These are phyloP conservation scores for Stenurella melanura DNA, from an alignment of 2,888 invertebrate species.

Conservation along the genomic window DNA sequence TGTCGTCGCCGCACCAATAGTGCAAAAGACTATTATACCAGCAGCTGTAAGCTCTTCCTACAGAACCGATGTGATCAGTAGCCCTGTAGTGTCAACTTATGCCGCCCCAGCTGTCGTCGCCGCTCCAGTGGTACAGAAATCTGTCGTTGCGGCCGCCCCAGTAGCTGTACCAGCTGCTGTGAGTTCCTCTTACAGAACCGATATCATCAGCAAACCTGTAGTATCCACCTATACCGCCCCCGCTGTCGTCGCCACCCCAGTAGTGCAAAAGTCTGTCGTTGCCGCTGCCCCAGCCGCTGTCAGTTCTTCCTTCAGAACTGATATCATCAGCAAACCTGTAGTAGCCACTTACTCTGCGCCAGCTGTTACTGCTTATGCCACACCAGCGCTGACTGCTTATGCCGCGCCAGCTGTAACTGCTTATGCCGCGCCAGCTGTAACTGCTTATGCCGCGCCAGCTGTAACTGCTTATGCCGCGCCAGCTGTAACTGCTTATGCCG, in stretches of 20 bases:
- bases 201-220: constrained; percentile 50
- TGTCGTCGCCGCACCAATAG: constrained; percentile 61
- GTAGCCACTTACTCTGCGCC: constrained; percentile 30
- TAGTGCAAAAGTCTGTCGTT: constrained; percentile 33
- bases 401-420: constrained; percentile 67
- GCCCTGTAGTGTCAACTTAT: constrained; percentile 51
- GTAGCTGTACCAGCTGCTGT: constrained; percentile 47
- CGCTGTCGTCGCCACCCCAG: constrained; percentile 44
- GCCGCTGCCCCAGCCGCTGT: constrained; percentile 49
- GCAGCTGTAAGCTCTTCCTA: constrained; percentile 46
- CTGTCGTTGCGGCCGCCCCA: constrained; percentile 32
- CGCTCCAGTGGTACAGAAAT: constrained; percentile 52
- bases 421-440: constrained; percentile 51
- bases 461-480: constrained; percentile 55
- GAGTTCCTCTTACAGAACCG: constrained; percentile 51
- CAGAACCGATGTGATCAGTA: constrained; percentile 49
- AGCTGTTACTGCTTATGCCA: constrained; percentile 6
- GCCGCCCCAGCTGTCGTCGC: constrained; percentile 34
- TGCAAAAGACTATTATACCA: constrained; percentile 67
- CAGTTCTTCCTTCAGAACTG: constrained; percentile 50
- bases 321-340: constrained; percentile 47
- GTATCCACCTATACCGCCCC: constrained; percentile 55
- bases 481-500: constrained; percentile 47
- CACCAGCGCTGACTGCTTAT: constrained; percentile 57
- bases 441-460: constrained; percentile 53